Percentiles rank a stretch among this genome's conserved stretches.
phyloP scores from a whole-genome alignment of 2,888 invertebrate species.

The Leucophora obtusa region DNA sequence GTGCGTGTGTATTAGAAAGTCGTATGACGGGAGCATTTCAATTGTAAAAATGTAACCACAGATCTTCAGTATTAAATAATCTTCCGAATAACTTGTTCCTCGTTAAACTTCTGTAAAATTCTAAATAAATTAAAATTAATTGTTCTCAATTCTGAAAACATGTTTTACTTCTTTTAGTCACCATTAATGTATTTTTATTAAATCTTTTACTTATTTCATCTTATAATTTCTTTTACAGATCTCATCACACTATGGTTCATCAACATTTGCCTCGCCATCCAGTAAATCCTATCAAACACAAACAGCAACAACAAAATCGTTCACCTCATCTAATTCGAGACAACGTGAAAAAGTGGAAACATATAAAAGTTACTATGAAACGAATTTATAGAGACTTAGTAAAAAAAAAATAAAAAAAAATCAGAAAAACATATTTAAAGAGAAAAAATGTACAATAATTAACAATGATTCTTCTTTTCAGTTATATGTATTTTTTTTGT shows the following conservation, averaged over 20 bases:
- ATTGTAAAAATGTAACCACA: background rate
- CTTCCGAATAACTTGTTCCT: background rate
- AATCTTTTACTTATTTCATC: slow-evolving; percentile 34
- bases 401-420: slow-evolving; percentile 26
- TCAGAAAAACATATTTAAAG: slow-evolving; percentile 18
- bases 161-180: no score
- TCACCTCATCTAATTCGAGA: slow-evolving; percentile 51
- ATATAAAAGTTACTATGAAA: slow-evolving; percentile 76
- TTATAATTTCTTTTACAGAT: slow-evolving; percentile 67
- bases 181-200: background rate
- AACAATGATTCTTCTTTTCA: slow-evolving; percentile 1
- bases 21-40: no score
- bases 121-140: no score
- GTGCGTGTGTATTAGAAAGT: no score
- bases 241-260: slow-evolving; percentile 66
- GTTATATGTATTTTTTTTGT: slow-evolving; percentile 12
- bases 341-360: slow-evolving; percentile 73
- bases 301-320: slow-evolving; percentile 52
- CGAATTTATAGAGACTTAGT: slow-evolving; percentile 73
- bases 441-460: slow-evolving; percentile 27
- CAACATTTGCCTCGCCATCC: slow-evolving; percentile 49
- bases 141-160: no score
- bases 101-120: no score
- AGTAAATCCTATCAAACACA: slow-evolving; percentile 60
- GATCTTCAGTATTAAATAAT: background rate